Evolutionary conservation across 2,797 vertebrate genomes (phyloP), one percentile per base, ranked within the genome.

Genomic region (Discoglossus pictus): DNA sequence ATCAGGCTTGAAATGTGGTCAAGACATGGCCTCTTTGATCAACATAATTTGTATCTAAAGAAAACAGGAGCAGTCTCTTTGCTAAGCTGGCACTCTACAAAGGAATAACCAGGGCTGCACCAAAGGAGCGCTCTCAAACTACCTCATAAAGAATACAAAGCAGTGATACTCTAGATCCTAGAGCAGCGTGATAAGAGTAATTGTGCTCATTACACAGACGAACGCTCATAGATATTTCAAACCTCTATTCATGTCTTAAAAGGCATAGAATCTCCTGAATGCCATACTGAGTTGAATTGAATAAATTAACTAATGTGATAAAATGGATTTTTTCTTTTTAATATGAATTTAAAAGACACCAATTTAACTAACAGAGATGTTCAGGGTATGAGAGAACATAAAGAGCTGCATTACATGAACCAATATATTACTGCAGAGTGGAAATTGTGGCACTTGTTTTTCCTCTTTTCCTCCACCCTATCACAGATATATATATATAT

Each of bases 191-290:
- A 61, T 68, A 68, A 68, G 47, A 68, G 43, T 61, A 61, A 68
- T 61, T 68, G 48, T 61, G 18, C 66, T 54, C 18, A 68, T 54
- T 54, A 68, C 51, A 35, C 53, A 58, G 35, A 39, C 47, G 42
- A 47, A 47, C 16, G 34, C 34, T 53, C 56, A 60, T 42, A 61
- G 47, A 38, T 52, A 38, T 61, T 43, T 53, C 27, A 59, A 42
- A 21, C 25, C 46, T 51, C 27, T 31, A 8, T 31, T 4, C 27
- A 31, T 31, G 15, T 56, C n/a, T 59, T 59, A 51, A 59, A 58
- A 67, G 46, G 15, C 52, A 51, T 42, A 12, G 35, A 39, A 58
- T 50, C 4, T 15, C 7, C 35, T 42, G 44, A 52, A 68, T 42
- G 27, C 21, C 39, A 61, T 17, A 52, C 2, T 9, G 38, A 43